A percentile compares a stretch with the other conserved stretches of the same genome.
phyloP scores from a whole-genome alignment of 2,113 vertebrate species.

The Uropsilus gracilis region DNA sequence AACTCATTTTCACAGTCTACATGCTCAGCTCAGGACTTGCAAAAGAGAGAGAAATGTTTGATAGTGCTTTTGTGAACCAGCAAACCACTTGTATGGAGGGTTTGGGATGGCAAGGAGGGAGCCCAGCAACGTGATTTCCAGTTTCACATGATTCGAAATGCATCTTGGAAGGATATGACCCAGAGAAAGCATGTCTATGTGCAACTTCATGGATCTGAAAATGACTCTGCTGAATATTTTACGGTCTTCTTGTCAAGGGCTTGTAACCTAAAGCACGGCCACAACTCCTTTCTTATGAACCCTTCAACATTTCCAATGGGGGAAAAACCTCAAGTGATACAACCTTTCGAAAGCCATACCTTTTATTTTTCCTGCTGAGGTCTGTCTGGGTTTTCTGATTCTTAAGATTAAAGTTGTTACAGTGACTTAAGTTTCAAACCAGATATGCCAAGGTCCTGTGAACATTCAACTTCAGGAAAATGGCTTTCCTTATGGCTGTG shows the following conservation, averaged over 20 bases:
- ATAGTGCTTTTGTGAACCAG: neutral
- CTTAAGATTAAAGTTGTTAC: slow-evolving; percentile 66
- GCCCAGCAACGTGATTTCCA: slow-evolving; percentile 37
- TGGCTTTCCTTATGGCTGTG: neutral
- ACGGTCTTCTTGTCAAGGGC: slow-evolving; percentile 78
- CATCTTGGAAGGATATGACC: slow-evolving; percentile 55
- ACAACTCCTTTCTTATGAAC: slow-evolving; percentile 70
- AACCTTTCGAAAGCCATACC: slow-evolving; percentile 64
- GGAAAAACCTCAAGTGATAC: slow-evolving; percentile 74
- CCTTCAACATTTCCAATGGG: slow-evolving; percentile 69
- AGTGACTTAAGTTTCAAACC: slow-evolving; percentile 11
- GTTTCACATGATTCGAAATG: slow-evolving; percentile 64
- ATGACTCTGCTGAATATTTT: slow-evolving; percentile 80
- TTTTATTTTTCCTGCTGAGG: slow-evolving; percentile 72
- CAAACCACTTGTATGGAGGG: fast-evolving
- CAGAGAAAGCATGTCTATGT: slow-evolving; percentile 70
- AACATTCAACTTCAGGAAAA: neutral
- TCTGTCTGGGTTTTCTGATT: slow-evolving; percentile 67
- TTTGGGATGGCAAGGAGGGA: slow-evolving; percentile 34
- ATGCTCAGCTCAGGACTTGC: neutral
- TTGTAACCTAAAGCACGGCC: slow-evolving; percentile 68
- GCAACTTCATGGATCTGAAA: slow-evolving; percentile 80
- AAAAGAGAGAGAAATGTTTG: slow-evolving; percentile 14
- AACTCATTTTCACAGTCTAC: neutral
- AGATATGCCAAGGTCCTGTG: neutral